Evolutionary conservation across 2,113 vertebrate genomes (phyloP).

Genomic region (Antennarius striatus): DNA sequence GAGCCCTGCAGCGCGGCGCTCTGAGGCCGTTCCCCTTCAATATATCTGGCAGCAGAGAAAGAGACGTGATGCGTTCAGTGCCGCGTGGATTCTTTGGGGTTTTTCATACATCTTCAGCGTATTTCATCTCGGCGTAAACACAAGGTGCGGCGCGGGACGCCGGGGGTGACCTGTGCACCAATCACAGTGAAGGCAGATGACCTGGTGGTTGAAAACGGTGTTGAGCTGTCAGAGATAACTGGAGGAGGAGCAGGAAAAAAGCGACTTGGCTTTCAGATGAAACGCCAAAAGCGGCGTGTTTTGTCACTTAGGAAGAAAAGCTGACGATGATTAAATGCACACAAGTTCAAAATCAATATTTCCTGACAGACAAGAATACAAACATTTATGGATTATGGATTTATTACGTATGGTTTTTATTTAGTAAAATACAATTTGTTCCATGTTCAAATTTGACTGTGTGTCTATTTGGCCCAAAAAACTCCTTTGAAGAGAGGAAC

Average conservation of each 20-base stretch:
- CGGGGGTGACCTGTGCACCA: not conserved
- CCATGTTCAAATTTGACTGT: too few species aligned
- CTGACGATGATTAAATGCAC: constrained; percentile 2
- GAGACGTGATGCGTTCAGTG: not conserved
- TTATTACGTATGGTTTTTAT: not conserved
- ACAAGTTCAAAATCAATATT: not conserved
- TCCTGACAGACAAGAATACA: not conserved
- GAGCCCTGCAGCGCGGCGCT: not conserved
- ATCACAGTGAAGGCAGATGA: constrained; percentile 10
- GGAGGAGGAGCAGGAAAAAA: constrained; percentile 25
- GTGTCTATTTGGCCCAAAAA: too few species aligned
- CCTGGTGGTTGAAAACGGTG: constrained; percentile 12
- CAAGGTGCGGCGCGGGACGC: not conserved
- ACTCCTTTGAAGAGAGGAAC: too few species aligned
- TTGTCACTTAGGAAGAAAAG: constrained; percentile 15
- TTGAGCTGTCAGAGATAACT: constrained; percentile 28
- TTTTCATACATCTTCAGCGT: constrained; percentile 1
- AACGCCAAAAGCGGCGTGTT: constrained; percentile 47
- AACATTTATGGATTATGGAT: not conserved
- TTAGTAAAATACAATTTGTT: too few species aligned
- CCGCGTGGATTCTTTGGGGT: not conserved
- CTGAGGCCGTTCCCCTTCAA: not conserved
- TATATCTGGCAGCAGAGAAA: not conserved
- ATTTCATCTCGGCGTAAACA: constrained; percentile 9
- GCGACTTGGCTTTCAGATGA: constrained; percentile 35